Evolutionary conservation across 2,888 invertebrate species (phyloP).

Genomic region (Oeneis ivallda): DNA sequence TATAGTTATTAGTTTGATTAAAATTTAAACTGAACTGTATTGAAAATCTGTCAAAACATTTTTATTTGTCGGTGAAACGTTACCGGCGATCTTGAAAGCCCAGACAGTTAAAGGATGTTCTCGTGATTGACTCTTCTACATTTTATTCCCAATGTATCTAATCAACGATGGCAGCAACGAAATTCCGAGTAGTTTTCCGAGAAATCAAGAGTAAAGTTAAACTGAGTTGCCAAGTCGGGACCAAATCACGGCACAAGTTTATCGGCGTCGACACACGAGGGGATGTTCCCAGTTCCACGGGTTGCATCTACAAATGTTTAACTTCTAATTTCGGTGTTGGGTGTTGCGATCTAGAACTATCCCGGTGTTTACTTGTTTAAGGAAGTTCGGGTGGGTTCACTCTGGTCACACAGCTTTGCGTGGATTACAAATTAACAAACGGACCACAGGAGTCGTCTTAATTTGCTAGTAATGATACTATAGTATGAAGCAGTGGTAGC

Average conservation of each 20-base stretch:
- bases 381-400: not conserved
- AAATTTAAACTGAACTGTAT: no score
- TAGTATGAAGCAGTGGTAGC: no score
- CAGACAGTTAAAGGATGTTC: no score
- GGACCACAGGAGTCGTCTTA: no score
- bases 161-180: slow-evolving; percentile 9
- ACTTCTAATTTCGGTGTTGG: slow-evolving; percentile 9
- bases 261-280: not conserved
- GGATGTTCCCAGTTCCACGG: not conserved
- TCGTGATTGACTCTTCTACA: not conserved
- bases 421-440: no score
- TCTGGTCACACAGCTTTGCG: not conserved
- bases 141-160: slow-evolving; percentile 9
- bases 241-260: slow-evolving; percentile 15
- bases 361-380: not conserved
- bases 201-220: slow-evolving; percentile 18
- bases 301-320: slow-evolving; percentile 17
- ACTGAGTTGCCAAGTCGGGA: slow-evolving; percentile 11
- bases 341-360: not conserved
- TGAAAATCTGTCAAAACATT: no score
- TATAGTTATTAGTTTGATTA: no score
- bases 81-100: no score
- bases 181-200: slow-evolving; percentile 14
- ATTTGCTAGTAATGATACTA: no score
- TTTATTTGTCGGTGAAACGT: no score